Conservation (phyloP, 2,797 vertebrate genomes). For the Anguilla megastoma region DNA sequence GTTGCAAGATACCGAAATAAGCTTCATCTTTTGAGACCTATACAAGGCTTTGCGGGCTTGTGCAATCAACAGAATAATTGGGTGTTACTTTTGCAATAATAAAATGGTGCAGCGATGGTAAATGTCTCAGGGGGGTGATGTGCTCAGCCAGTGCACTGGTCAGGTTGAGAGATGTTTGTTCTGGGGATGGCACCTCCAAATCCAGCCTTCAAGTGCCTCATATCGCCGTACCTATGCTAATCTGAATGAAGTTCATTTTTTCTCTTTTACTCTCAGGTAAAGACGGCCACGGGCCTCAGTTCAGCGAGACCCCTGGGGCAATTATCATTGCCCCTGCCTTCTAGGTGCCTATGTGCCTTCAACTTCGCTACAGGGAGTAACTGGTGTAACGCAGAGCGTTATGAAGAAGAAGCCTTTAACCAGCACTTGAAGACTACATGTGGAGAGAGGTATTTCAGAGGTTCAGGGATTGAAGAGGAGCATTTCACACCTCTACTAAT, state of each 20-base stretch:
- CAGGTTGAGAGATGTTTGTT: conserved; percentile 44
- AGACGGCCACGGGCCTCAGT: background rate
- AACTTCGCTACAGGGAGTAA: background rate
- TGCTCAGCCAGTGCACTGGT: conserved; percentile 44
- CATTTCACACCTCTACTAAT: conserved; percentile 65
- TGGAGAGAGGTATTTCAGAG: conserved; percentile 46
- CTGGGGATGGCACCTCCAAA: conserved; percentile 45
- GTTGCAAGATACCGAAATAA: conserved; percentile 33
- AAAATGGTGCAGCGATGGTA: conserved; percentile 62
- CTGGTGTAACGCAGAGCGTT: background rate
- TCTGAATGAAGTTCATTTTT: background rate
- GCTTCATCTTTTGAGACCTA: conserved; percentile 18
- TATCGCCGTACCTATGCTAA: background rate
- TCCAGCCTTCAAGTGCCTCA: conserved; percentile 62
- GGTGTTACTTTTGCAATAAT: conserved; percentile 48
- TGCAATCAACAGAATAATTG: conserved; percentile 41
- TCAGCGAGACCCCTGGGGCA: background rate
- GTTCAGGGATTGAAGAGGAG: conserved; percentile 62
- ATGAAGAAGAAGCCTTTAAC: conserved; percentile 35
- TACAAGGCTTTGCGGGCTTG: conserved; percentile 31
- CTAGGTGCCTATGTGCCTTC: no score
- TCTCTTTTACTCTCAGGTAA: background rate
- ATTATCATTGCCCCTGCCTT: background rate
- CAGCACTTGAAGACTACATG: conserved; percentile 63
- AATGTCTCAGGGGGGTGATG: conserved; percentile 49